Percentiles rank a stretch among this genome's conserved stretches.
These are phyloP conservation scores for Thymelicus lineola DNA, from an alignment of 2,888 invertebrate genomes.

Conservation along the genomic window DNA sequence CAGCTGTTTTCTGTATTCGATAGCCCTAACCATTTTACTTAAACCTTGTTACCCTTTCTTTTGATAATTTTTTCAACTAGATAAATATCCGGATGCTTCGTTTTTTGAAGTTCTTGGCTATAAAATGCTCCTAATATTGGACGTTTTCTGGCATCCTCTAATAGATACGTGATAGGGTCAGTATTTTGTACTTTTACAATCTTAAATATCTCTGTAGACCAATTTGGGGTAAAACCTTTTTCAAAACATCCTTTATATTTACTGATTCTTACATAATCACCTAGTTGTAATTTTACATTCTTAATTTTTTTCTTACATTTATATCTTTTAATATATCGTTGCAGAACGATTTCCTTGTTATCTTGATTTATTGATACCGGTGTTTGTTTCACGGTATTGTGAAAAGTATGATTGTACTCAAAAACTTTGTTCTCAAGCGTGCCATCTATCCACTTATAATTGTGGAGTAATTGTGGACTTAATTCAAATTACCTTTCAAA, in stretches of 20 bases:
- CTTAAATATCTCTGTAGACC: background rate
- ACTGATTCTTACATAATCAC: background rate
- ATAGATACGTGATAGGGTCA: too few relatives aligned
- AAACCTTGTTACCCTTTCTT: too few relatives aligned
- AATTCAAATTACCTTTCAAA: constrained; percentile 33
- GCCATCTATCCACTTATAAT: constrained; percentile 37
- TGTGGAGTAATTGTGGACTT: too few relatives aligned
- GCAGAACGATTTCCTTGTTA: too few relatives aligned
- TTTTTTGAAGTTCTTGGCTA: too few relatives aligned
- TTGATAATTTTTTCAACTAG: background rate
- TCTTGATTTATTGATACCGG: too few relatives aligned
- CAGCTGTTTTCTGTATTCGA: too few relatives aligned
- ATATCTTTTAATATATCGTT: too few relatives aligned
- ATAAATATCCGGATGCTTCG: background rate
- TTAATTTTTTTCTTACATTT: background rate
- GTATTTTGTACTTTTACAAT: background rate
- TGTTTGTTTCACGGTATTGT: constrained; percentile 4
- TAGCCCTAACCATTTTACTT: too few relatives aligned
- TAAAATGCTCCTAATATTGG: too few relatives aligned
- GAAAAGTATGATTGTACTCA: constrained; percentile 35
- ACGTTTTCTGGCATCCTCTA: too few relatives aligned
- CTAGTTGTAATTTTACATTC: background rate
- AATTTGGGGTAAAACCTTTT: background rate
- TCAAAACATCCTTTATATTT: background rate
- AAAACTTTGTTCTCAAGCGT: constrained; percentile 26